A percentile compares a stretch with the other conserved stretches of the same genome.
phyloP scores from a whole-genome alignment of 1,140 invertebrate species.

The Eriosoma lanigerum region DNA sequence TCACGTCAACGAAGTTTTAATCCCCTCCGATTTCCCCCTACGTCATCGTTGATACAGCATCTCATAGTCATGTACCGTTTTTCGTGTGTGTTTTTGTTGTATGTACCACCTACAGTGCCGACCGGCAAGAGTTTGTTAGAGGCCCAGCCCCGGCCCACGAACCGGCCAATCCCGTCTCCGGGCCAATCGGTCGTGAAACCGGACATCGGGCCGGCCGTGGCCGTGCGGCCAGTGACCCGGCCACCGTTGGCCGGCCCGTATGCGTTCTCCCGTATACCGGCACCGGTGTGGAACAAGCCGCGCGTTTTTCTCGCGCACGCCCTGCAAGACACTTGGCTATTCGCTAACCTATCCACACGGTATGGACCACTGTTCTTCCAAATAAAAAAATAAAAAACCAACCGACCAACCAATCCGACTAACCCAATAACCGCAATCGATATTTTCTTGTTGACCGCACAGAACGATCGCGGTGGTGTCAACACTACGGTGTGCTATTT shows the following conservation, averaged over 20 bases:
- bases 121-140: slow-evolving; percentile 37
- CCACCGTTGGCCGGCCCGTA: slow-evolving; percentile 84
- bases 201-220: slow-evolving; percentile 62
- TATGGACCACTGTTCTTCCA: slow-evolving; percentile 58
- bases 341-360: slow-evolving; percentile 78
- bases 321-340: slow-evolving; percentile 79
- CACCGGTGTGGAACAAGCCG: slow-evolving; percentile 75
- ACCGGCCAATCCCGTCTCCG: slow-evolving; percentile 60
- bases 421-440: too few relatives aligned
- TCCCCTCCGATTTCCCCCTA: too few relatives aligned
- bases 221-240: slow-evolving; percentile 67
- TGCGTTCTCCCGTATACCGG: slow-evolving; percentile 83
- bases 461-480: too few relatives aligned
- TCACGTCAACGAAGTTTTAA: too few relatives aligned
- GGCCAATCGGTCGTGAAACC: slow-evolving; percentile 64
- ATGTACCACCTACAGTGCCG: slow-evolving; percentile 36
- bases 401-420: too few relatives aligned
- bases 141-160: slow-evolving; percentile 54
- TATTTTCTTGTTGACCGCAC: too few relatives aligned
- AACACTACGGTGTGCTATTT: too few relatives aligned
- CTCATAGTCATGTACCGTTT: too few relatives aligned
- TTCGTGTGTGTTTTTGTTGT: slow-evolving; percentile 37
- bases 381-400: too few relatives aligned
- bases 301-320: slow-evolving; percentile 75
- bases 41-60: too few relatives aligned